These are phyloP conservation scores for Manduca sexta DNA, from an alignment of 1,140 invertebrate genomes.

Conservation along the genomic window DNA sequence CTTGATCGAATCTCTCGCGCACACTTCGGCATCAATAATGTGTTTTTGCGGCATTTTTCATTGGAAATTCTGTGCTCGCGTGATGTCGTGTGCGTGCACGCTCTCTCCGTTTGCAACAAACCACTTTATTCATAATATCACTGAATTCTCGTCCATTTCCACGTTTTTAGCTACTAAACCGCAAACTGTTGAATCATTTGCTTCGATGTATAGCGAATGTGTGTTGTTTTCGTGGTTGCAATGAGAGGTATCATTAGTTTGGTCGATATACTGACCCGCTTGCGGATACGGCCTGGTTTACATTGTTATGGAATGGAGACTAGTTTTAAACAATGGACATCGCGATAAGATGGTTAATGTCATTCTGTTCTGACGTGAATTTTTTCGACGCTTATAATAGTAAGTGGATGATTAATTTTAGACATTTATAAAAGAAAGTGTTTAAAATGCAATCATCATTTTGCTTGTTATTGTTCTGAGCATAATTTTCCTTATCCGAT, in stretches of 20 bases:
- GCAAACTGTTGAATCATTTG: not conserved
- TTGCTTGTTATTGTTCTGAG: too few relatives aligned
- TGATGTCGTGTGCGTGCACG: constrained; percentile 20
- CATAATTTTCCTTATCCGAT: too few relatives aligned
- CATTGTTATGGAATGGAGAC: constrained; percentile 10
- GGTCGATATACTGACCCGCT: constrained; percentile 30
- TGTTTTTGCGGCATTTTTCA: constrained; percentile 42
- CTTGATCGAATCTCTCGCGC: constrained; percentile 24
- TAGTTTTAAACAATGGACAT: constrained; percentile 18
- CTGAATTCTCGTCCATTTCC: constrained; percentile 15
- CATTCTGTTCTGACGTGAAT: not conserved
- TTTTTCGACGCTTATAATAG: not conserved
- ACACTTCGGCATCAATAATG: constrained; percentile 6
- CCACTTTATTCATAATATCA: not conserved
- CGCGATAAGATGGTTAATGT: not conserved
- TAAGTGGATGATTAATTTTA: not conserved
- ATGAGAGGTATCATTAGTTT: constrained; percentile 11
- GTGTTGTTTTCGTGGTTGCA: not conserved
- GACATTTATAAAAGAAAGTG: too few relatives aligned
- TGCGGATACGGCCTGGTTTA: constrained; percentile 37
- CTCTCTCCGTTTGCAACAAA: constrained; percentile 25
- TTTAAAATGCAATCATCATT: too few relatives aligned
- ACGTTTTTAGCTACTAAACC: constrained; percentile 6
- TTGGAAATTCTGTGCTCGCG: constrained; percentile 50
- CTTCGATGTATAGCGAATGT: constrained; percentile 17